Conservation (phyloP, 2,888 invertebrate species). For the Petrolisthes manimaculis region DNA sequence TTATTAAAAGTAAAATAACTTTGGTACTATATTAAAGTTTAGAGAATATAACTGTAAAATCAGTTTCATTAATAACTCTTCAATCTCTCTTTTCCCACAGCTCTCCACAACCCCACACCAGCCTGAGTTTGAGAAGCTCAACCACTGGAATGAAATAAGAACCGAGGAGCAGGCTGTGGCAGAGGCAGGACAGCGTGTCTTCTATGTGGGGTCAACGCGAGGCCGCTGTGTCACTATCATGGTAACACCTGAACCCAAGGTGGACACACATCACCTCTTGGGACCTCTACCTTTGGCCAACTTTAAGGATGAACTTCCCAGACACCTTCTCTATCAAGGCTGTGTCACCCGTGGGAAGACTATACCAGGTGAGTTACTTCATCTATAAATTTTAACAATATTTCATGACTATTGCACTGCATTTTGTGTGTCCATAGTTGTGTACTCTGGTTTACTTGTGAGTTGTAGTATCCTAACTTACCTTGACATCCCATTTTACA, state of each 20-base stretch:
- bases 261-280: conserved; percentile 58
- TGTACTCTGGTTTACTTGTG: background rate
- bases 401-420: background rate
- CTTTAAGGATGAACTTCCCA: conserved; percentile 53
- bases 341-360: conserved; percentile 17
- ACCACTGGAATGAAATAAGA: conserved; percentile 37
- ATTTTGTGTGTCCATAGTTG: too few species aligned
- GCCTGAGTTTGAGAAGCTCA: conserved; percentile 41
- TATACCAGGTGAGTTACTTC: conserved; percentile 30
- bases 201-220: conserved; percentile 44
- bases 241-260: conserved; percentile 59
- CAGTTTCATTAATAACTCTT: background rate
- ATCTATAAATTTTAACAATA: background rate
- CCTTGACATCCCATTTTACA: conserved; percentile 13
- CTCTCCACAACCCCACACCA: conserved; percentile 30
- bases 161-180: conserved; percentile 29
- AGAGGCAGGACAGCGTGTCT: conserved; percentile 54
- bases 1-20: too few species aligned
- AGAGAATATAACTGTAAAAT: background rate
- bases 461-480: background rate
- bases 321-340: conserved; percentile 21
- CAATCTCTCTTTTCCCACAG: conserved; percentile 19
- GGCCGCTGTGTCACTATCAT: conserved; percentile 55
- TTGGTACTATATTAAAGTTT: too few species aligned
- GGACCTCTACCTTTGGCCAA: conserved; percentile 47